These are phyloP conservation scores for Myotis findleyi DNA, from an alignment of 2,797 vertebrate genomes.

Conservation along the genomic window DNA sequence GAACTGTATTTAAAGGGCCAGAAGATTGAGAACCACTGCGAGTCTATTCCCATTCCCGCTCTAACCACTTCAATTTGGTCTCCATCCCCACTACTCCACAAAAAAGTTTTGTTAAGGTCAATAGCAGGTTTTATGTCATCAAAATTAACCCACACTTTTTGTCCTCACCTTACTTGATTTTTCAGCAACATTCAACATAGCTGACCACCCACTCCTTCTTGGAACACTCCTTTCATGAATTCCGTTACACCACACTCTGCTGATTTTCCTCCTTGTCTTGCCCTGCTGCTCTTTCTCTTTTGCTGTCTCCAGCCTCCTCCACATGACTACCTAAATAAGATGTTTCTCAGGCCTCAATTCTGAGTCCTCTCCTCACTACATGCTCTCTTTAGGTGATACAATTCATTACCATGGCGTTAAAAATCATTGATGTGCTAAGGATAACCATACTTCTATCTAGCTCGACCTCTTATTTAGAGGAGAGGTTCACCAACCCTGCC, in stretches of 20 bases:
- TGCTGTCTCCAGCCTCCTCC: neutral
- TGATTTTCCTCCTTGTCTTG: neutral
- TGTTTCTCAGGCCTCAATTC: neutral
- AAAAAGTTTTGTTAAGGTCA: constrained; percentile 30
- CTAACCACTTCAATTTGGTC: constrained; percentile 12
- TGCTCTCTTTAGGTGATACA: neutral
- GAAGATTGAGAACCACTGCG: too few relatives aligned
- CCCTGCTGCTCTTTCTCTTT: neutral
- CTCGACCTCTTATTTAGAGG: neutral
- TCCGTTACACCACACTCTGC: neutral
- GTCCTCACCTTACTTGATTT: constrained; percentile 24
- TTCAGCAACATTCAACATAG: constrained; percentile 24
- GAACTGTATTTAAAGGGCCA: too few relatives aligned
- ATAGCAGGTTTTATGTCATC: neutral
- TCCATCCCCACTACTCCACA: constrained; percentile 6
- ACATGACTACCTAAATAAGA: neutral
- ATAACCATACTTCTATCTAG: constrained; percentile 2
- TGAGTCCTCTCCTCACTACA: neutral
- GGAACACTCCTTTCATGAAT: neutral
- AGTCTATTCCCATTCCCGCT: neutral
- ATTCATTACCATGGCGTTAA: neutral
- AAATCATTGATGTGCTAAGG: neutral
- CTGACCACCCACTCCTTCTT: neutral
- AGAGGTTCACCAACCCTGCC: neutral
- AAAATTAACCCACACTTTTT: constrained; percentile 18